Conservation (phyloP, 2,113 vertebrate species). For the Gavialis gangeticus region DNA sequence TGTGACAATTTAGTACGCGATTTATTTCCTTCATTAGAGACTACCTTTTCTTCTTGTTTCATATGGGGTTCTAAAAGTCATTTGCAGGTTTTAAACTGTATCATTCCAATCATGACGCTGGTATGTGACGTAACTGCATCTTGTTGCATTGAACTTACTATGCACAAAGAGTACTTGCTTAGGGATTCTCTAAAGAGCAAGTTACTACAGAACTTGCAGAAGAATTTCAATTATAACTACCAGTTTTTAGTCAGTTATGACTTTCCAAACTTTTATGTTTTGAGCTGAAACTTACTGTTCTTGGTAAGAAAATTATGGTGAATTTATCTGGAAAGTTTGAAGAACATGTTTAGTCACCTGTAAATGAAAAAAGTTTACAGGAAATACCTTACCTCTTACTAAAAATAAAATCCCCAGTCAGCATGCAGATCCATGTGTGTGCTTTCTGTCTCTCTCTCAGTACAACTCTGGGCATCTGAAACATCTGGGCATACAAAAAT, state of each 20-base stretch:
- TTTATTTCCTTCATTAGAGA: slow-evolving; percentile 44
- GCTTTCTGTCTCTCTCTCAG: background rate
- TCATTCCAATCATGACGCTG: background rate
- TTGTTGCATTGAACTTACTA: background rate
- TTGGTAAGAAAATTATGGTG: background rate
- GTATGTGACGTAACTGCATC: background rate
- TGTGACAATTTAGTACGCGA: slow-evolving; percentile 2
- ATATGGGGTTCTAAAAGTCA: background rate
- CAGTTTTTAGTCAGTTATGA: background rate
- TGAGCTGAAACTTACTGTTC: background rate
- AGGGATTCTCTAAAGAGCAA: background rate
- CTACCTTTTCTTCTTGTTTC: slow-evolving; percentile 7
- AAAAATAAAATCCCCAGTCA: background rate
- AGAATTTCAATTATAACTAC: background rate
- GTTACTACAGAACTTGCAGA: background rate
- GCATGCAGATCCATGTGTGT: no score
- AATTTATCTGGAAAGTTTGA: background rate
- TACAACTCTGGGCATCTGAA: background rate
- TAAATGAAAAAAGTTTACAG: background rate
- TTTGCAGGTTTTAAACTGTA: slow-evolving; percentile 1
- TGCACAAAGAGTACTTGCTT: background rate
- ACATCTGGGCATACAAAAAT: background rate
- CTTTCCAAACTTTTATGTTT: background rate
- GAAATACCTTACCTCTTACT: background rate
- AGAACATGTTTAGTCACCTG: background rate